Conservation (phyloP, 2,113 vertebrate genomes). For the Apodemus sylvaticus region DNA sequence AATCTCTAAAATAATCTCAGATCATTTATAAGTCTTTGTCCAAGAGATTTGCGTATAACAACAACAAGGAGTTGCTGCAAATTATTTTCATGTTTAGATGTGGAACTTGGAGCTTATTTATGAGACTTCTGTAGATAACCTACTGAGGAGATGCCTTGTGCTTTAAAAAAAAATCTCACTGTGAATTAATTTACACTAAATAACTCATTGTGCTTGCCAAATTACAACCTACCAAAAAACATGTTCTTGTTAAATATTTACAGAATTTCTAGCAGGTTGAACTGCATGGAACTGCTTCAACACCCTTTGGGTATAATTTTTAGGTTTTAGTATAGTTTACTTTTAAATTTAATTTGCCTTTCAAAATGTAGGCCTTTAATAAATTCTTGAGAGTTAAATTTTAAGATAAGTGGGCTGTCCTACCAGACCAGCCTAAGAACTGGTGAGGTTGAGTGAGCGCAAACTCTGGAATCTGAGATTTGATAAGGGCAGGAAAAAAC, state of each 20-base stretch:
- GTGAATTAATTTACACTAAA: constrained; percentile 42
- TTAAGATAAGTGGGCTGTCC: too few relatives aligned
- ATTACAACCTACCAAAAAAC: constrained; percentile 41
- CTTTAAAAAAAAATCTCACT: neutral
- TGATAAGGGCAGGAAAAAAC: too few relatives aligned
- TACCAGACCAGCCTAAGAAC: too few relatives aligned
- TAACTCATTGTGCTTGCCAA: constrained; percentile 19
- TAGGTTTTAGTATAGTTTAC: neutral
- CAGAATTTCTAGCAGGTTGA: neutral
- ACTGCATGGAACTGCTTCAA: neutral
- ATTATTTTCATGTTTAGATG: neutral
- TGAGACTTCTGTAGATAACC: neutral
- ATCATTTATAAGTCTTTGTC: neutral
- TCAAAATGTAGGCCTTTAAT: neutral
- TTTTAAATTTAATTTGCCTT: constrained; percentile 19
- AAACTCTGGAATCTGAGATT: too few relatives aligned
- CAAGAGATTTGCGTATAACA: neutral
- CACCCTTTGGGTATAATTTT: neutral
- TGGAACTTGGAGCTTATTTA: neutral
- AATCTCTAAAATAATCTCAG: neutral
- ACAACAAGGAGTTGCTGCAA: neutral
- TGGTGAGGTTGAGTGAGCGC: too few relatives aligned
- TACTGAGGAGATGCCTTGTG: neutral
- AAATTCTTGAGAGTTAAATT: neutral
- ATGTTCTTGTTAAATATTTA: constrained; percentile 52